These are phyloP conservation scores for Cetonia aurata DNA, from an alignment of 2,888 invertebrate genomes.

Conservation along the genomic window DNA sequence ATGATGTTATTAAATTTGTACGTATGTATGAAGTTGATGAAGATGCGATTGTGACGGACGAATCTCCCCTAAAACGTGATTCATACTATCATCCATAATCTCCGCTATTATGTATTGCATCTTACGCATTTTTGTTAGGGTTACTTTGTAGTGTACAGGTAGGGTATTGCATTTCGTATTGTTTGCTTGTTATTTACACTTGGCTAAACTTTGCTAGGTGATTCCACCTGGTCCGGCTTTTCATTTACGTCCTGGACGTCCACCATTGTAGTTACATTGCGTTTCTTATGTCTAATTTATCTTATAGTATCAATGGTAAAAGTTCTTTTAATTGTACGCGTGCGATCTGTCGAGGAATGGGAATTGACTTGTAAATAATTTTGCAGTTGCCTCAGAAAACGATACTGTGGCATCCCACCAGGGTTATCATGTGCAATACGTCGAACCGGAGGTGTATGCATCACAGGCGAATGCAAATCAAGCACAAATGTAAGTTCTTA, in stretches of 20 bases:
- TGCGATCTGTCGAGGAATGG: not conserved
- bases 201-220: constrained; percentile 47
- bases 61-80: constrained; percentile 42
- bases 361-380: constrained; percentile 29
- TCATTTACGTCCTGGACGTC: constrained; percentile 26
- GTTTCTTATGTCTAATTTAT: constrained; percentile 22
- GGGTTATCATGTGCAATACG: constrained; percentile 82
- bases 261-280: constrained; percentile 25
- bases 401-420: constrained; percentile 71
- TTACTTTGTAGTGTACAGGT: constrained; percentile 49
- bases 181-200: constrained; percentile 51
- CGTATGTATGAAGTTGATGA: constrained; percentile 9
- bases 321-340: constrained; percentile 33
- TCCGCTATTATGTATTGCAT: constrained; percentile 40
- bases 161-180: constrained; percentile 50
- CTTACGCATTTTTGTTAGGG: constrained; percentile 44
- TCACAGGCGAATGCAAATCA: constrained; percentile 70
- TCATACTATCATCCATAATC: constrained; percentile 45
- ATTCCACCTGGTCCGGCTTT: constrained; percentile 30
- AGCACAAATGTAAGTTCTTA: constrained; percentile 71
- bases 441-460: constrained; percentile 77
- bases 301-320: constrained; percentile 41
- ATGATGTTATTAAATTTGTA: constrained; percentile 12
- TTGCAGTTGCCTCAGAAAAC: constrained; percentile 70
- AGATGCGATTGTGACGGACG: not conserved